Evolutionary conservation across 2,797 vertebrate genomes (phyloP).

Genomic region (Gorsachius magnificus): DNA sequence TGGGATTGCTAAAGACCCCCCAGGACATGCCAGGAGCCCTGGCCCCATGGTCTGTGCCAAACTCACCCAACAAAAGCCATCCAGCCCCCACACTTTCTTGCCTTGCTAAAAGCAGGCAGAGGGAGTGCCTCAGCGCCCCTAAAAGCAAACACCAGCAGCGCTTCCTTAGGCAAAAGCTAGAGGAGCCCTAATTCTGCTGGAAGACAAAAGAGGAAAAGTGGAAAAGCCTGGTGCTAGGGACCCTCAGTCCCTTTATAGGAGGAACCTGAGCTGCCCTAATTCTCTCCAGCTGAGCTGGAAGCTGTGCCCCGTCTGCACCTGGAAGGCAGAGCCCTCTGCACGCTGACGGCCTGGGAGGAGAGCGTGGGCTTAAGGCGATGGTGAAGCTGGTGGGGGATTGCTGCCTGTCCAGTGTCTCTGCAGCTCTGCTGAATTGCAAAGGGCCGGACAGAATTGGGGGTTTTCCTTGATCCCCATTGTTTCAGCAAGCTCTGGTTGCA

Average conservation of each 20-base stretch:
- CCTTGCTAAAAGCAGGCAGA: not conserved
- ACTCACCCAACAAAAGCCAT: not conserved
- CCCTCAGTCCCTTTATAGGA: not conserved
- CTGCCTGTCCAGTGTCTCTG: not conserved
- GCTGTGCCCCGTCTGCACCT: not conserved
- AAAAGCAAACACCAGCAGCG: fast-evolving
- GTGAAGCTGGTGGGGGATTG: not conserved
- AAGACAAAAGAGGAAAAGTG: not conserved
- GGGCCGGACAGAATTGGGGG: not conserved
- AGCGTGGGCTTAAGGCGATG: not conserved
- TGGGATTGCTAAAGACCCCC: not conserved
- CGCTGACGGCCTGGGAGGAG: not conserved
- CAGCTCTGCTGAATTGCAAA: conserved; percentile 6
- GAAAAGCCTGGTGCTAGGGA: fast-evolving
- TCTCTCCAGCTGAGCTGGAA: not conserved
- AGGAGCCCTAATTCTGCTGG: not conserved
- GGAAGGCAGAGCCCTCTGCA: not conserved
- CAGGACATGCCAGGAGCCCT: not conserved
- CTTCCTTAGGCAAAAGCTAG: not conserved
- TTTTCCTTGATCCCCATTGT: not conserved
- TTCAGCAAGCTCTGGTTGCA: not conserved
- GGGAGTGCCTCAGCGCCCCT: fast-evolving
- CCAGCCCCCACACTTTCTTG: fast-evolving
- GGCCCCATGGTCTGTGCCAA: fast-evolving
- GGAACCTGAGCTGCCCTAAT: not conserved